Conservation (phyloP, 2,113 vertebrate genomes). For the Neomonachus schauinslandi region DNA sequence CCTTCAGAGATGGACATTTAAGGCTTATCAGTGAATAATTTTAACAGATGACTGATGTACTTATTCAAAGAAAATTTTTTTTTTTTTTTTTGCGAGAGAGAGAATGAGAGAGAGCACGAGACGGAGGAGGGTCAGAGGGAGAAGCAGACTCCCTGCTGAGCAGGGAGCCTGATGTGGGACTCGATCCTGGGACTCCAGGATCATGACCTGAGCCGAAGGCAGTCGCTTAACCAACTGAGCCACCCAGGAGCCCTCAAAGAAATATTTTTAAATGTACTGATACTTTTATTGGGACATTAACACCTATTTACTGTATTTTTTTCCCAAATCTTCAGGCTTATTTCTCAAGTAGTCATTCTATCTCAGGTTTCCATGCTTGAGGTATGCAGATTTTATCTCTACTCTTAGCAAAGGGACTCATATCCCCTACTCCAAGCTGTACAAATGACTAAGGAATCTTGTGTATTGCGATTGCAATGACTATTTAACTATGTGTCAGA, state of each 20-base stretch:
- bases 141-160: too few relatives aligned
- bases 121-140: too few relatives aligned
- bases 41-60: not conserved
- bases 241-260: too few relatives aligned
- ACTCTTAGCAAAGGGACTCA: not conserved
- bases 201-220: too few relatives aligned
- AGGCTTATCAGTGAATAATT: not conserved
- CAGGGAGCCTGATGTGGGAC: too few relatives aligned
- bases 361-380: not conserved
- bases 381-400: not conserved
- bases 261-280: not conserved
- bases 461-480: not conserved
- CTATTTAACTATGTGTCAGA: not conserved
- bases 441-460: not conserved
- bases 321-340: not conserved
- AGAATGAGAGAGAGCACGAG: too few relatives aligned
- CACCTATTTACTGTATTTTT: not conserved
- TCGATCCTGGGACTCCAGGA: too few relatives aligned
- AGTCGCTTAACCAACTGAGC: too few relatives aligned
- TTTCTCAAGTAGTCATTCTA: slow-evolving; percentile 5
- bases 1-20: not conserved
- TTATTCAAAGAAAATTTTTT: slow-evolving; percentile 1
- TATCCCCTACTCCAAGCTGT: not conserved
- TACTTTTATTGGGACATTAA: not conserved
- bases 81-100: too few relatives aligned